Conservation (phyloP, 2,888 invertebrate genomes). For the Eupithecia abbreviata region DNA sequence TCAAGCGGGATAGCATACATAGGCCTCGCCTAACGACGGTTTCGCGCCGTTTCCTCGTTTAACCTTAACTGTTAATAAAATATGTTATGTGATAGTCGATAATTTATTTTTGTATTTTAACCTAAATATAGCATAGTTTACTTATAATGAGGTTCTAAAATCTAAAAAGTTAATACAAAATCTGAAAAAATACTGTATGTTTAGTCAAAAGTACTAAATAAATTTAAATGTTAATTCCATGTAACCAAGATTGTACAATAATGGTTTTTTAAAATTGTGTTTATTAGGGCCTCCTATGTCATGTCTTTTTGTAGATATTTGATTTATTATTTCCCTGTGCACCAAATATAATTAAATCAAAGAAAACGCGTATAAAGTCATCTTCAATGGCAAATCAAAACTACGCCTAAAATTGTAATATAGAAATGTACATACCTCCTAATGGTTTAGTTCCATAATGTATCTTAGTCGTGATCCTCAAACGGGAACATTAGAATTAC, state of each 20-base stretch:
- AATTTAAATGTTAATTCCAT: not conserved
- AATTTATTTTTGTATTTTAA: constrained; percentile 48
- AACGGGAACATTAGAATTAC: constrained; percentile 41
- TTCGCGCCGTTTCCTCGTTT: too few relatives aligned
- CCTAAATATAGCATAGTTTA: constrained; percentile 21
- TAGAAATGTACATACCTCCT: constrained; percentile 41
- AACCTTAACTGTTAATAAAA: constrained; percentile 6
- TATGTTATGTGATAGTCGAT: constrained; percentile 36
- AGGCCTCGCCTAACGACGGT: too few relatives aligned
- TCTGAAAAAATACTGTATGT: not conserved
- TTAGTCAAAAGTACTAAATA: not conserved
- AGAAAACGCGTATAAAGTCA: constrained; percentile 4
- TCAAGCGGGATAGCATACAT: too few relatives aligned
- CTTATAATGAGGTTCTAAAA: not conserved
- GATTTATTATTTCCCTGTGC: not conserved
- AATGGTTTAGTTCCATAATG: constrained; percentile 29
- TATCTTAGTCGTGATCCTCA: constrained; percentile 41
- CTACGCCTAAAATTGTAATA: constrained; percentile 8
- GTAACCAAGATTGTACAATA: not conserved
- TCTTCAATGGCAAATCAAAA: not conserved
- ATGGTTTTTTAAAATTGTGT: not conserved
- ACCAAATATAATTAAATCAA: constrained; percentile 4
- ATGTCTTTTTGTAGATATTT: constrained; percentile 1
- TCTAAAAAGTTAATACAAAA: constrained; percentile 2
- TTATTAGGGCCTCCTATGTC: not conserved